These are phyloP conservation scores for Hydraecia micacea DNA, from an alignment of 2,888 invertebrate species.

Conservation along the genomic window DNA sequence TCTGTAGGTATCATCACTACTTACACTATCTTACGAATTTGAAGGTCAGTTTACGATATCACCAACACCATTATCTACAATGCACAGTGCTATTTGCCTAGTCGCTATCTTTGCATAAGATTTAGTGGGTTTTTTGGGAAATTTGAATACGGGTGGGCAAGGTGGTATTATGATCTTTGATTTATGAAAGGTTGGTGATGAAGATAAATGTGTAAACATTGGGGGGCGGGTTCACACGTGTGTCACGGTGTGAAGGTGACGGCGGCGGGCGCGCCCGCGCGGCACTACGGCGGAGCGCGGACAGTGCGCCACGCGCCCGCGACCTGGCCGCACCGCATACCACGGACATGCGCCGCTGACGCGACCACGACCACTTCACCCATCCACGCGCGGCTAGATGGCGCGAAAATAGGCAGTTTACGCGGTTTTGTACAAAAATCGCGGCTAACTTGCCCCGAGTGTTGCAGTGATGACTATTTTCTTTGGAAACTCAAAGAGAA, in stretches of 20 bases:
- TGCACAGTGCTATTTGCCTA: conserved; percentile 24
- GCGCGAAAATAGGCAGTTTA: conserved; percentile 76
- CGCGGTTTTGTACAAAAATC: conserved; percentile 76
- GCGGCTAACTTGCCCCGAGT: conserved; percentile 71
- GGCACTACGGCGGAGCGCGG: conserved; percentile 64
- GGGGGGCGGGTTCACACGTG: conserved; percentile 72
- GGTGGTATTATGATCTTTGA: conserved; percentile 45
- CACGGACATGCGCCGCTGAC: conserved; percentile 74
- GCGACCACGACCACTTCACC: conserved; percentile 59
- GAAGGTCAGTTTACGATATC: conserved; percentile 56
- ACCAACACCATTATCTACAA: conserved; percentile 49
- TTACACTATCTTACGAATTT: conserved; percentile 40
- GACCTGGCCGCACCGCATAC: conserved; percentile 80
- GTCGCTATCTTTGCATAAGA: conserved; percentile 33
- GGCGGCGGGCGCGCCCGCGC: conserved; percentile 67
- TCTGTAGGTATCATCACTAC: conserved; percentile 25
- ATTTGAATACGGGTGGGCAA: conserved; percentile 14
- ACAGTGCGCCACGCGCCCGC: conserved; percentile 87
- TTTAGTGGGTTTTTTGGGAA: conserved; percentile 22
- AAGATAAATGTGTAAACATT: conserved; percentile 73
- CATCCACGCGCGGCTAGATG: conserved; percentile 68
- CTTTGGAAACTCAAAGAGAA: conserved; percentile 75
- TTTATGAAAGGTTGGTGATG: conserved; percentile 68
- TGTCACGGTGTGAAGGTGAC: conserved; percentile 76
- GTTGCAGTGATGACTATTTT: conserved; percentile 71